Evolutionary conservation across 2,113 vertebrate species (phyloP).

Genomic region (Anhinga rufa): DNA sequence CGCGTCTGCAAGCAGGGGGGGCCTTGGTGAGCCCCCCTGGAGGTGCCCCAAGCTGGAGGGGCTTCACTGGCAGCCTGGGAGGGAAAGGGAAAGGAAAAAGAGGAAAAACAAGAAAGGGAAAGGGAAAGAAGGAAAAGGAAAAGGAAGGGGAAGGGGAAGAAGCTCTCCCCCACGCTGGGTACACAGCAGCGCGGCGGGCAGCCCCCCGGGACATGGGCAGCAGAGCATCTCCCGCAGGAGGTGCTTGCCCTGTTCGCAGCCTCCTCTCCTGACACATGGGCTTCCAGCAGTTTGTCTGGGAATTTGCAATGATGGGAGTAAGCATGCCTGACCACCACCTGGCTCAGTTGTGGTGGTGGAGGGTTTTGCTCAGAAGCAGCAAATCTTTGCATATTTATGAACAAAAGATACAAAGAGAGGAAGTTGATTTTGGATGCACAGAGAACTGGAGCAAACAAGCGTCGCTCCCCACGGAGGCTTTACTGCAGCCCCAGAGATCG

Average conservation of each 20-base stretch:
- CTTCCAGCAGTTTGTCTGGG: neutral
- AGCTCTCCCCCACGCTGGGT: neutral
- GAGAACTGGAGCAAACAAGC: constrained; percentile 24
- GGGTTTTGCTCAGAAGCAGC: neutral
- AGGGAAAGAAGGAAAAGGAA: too few relatives aligned
- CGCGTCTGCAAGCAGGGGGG: fast-evolving
- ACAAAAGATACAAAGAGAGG: neutral
- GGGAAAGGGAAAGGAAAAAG: too few relatives aligned
- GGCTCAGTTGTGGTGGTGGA: neutral
- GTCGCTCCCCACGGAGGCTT: neutral
- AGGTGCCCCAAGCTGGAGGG: neutral
- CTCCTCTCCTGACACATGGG: neutral
- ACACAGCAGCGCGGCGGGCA: neutral
- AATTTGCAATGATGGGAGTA: neutral
- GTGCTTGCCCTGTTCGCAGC: neutral
- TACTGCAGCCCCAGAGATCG: neutral
- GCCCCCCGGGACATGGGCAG: neutral
- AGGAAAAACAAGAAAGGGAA: fast-evolving
- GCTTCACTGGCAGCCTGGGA: neutral
- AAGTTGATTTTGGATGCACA: neutral
- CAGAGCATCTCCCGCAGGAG: neutral
- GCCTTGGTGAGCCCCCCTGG: neutral
- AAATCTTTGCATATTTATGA: constrained; percentile 13
- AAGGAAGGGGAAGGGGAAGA: neutral
- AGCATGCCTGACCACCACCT: neutral